Evolutionary conservation across 2,113 vertebrate genomes (phyloP).

Genomic region (Calcarius ornatus): DNA sequence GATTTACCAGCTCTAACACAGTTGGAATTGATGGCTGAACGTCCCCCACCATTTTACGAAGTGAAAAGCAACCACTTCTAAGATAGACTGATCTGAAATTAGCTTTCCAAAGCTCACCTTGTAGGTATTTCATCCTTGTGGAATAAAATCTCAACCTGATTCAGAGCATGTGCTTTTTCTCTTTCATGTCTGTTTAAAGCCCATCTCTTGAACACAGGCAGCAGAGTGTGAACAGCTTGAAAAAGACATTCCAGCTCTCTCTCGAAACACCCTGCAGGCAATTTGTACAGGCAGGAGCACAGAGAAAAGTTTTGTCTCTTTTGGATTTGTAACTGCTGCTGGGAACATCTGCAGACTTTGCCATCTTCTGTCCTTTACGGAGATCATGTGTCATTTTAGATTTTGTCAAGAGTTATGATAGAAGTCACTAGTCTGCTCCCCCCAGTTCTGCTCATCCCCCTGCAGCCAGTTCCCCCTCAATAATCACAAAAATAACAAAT

Average conservation of each 20-base stretch:
- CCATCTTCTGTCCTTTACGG: conserved; percentile 9
- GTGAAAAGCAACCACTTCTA: neutral
- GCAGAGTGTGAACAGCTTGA: conserved; percentile 22
- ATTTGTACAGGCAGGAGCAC: conserved; percentile 41
- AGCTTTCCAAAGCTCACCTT: neutral
- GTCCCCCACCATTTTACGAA: neutral
- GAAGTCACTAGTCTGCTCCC: neutral
- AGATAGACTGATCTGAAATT: neutral
- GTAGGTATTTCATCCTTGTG: neutral
- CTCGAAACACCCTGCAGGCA: conserved; percentile 28
- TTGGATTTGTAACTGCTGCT: conserved; percentile 19
- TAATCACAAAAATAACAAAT: neutral
- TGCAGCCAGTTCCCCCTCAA: neutral
- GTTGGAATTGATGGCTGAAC: neutral
- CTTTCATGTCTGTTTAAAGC: conserved; percentile 10
- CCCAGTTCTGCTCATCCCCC: neutral
- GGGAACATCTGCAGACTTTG: conserved; percentile 41
- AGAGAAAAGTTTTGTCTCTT: conserved; percentile 54
- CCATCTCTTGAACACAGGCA: neutral
- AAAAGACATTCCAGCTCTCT: conserved; percentile 42
- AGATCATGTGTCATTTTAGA: conserved; percentile 35
- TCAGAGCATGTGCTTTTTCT: neutral
- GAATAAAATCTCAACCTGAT: neutral
- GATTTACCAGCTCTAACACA: neutral
- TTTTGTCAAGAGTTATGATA: neutral